Percentiles rank a stretch among this genome's conserved stretches.
Conservation (phyloP, 2,888 invertebrate species). For the Ectobius pallidus region DNA sequence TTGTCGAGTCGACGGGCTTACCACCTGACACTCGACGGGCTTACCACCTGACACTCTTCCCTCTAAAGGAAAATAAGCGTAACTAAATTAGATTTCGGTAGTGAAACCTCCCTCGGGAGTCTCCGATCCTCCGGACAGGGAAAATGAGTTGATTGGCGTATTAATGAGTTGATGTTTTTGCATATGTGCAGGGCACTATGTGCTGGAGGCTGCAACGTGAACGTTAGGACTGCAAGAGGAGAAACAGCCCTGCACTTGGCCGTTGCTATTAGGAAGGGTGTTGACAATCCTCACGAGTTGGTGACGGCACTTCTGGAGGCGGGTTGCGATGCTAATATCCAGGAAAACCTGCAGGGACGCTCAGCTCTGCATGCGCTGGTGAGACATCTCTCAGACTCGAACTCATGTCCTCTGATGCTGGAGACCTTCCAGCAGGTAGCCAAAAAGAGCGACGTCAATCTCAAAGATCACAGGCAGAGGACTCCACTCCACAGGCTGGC, state of each 20-base stretch:
- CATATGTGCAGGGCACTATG: constrained; percentile 47
- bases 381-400: constrained; percentile 48
- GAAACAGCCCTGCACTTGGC: constrained; percentile 53
- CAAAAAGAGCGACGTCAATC: constrained; percentile 50
- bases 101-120: too few relatives aligned
- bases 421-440: constrained; percentile 47
- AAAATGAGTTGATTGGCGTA: too few relatives aligned
- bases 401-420: background rate
- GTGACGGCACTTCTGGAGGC: constrained; percentile 51
- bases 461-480: constrained; percentile 51
- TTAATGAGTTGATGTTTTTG: too few relatives aligned
- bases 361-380: constrained; percentile 52
- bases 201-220: constrained; percentile 51
- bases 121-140: too few relatives aligned
- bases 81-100: too few relatives aligned
- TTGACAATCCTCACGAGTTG: constrained; percentile 44
- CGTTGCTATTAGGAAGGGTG: constrained; percentile 43
- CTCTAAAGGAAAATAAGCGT: too few relatives aligned
- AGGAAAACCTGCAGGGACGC: constrained; percentile 51
- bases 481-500: constrained; percentile 52
- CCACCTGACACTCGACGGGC: too few relatives aligned
- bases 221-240: constrained; percentile 52
- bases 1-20: too few relatives aligned
- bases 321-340: constrained; percentile 51
- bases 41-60: too few relatives aligned